Conservation (phyloP, 2,113 vertebrate species). For the Pseudorasbora parva region DNA sequence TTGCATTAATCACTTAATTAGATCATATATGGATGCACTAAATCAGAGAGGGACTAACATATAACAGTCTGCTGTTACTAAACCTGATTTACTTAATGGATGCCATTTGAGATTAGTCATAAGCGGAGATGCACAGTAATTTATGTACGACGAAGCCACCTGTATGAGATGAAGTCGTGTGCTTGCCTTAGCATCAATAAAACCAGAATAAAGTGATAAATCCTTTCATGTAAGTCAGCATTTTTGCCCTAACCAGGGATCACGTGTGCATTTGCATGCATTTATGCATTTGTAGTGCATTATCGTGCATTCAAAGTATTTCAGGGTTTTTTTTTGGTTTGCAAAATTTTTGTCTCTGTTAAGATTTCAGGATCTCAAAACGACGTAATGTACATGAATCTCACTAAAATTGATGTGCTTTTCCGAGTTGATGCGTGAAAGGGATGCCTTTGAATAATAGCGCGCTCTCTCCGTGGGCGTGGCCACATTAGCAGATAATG, state of each 20-base stretch:
- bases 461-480: too few relatives aligned
- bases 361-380: too few relatives aligned
- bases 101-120: not conserved
- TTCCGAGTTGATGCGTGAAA: too few relatives aligned
- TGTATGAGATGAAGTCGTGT: not conserved
- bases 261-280: not conserved
- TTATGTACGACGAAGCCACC: not conserved
- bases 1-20: slow-evolving; percentile 32
- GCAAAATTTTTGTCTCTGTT: too few relatives aligned
- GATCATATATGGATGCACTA: slow-evolving; percentile 20
- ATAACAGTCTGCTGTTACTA: not conserved
- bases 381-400: too few relatives aligned
- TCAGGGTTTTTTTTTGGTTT: too few relatives aligned
- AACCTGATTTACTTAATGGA: slow-evolving; percentile 32
- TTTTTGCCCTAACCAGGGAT: not conserved
- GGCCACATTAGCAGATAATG: too few relatives aligned
- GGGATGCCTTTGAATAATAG: too few relatives aligned
- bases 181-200: not conserved
- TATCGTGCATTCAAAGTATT: too few relatives aligned
- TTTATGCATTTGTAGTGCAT: not conserved
- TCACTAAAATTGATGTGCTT: too few relatives aligned
- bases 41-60: slow-evolving; percentile 15
- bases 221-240: not conserved
- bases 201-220: not conserved
- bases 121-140: slow-evolving; percentile 22